These are phyloP conservation scores for Entomobrya proxima DNA, from an alignment of 2,888 invertebrate species.

Conservation along the genomic window DNA sequence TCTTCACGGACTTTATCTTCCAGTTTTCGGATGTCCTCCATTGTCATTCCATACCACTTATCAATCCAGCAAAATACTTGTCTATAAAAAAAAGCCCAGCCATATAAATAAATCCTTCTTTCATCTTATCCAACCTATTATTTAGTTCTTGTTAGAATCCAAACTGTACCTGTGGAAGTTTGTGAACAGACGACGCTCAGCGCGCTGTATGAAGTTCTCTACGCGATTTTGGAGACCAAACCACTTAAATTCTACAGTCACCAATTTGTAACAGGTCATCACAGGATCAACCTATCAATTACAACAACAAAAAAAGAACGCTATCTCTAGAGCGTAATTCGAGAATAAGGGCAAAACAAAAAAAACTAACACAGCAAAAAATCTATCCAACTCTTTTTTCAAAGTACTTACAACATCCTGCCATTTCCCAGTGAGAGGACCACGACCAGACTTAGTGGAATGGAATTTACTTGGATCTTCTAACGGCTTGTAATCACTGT, in stretches of 20 bases:
- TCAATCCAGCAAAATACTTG: conserved; percentile 83
- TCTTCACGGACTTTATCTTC: conserved; percentile 80
- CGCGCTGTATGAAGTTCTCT: conserved; percentile 80
- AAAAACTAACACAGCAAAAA: too few species aligned
- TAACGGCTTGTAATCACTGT: conserved; percentile 79
- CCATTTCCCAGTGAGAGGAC: conserved; percentile 78
- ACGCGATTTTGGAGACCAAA: conserved; percentile 81
- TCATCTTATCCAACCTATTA: neutral
- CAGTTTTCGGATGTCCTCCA: conserved; percentile 80
- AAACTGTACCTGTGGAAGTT: conserved; percentile 81
- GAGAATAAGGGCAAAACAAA: too few species aligned
- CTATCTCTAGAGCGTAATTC: too few species aligned
- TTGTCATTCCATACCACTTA: conserved; percentile 81
- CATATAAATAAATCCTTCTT: neutral
- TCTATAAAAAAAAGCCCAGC: conserved; percentile 75
- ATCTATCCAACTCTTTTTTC: neutral
- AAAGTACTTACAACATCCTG: conserved; percentile 69
- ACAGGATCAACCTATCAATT: conserved; percentile 78
- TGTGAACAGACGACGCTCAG: conserved; percentile 81
- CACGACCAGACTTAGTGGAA: conserved; percentile 80
- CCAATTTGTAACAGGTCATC: conserved; percentile 83
- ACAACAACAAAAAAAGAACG: too few species aligned
- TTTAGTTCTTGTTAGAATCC: too few species aligned
- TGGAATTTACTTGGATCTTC: conserved; percentile 80
- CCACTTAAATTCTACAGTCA: conserved; percentile 83